These are phyloP conservation scores for Chrysina gloriosa DNA, from an alignment of 2,888 invertebrate genomes.

Conservation along the genomic window DNA sequence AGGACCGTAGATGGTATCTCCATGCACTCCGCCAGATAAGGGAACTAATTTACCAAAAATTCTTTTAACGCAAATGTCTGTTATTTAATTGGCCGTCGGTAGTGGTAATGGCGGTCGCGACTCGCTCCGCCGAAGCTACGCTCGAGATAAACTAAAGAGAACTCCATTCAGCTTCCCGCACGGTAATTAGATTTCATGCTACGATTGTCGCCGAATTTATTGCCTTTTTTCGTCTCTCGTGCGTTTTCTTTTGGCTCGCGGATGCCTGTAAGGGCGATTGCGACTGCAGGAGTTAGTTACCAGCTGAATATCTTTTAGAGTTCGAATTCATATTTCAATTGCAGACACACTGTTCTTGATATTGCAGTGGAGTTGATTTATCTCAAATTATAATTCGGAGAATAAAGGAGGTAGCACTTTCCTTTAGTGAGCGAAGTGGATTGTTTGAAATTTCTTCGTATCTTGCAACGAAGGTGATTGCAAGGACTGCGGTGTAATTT, in stretches of 20 bases:
- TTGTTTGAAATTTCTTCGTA: too few relatives aligned
- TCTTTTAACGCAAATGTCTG: constrained; percentile 38
- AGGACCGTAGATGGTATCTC: constrained; percentile 24
- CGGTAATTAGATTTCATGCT: constrained; percentile 33
- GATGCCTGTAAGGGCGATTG: background rate
- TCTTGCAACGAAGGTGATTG: too few relatives aligned
- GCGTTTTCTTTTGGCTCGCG: background rate
- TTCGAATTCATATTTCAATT: constrained; percentile 25
- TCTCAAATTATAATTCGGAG: too few relatives aligned
- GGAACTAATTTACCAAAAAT: constrained; percentile 33
- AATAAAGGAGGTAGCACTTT: too few relatives aligned
- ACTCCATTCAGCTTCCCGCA: constrained; percentile 29
- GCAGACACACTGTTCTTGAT: too few relatives aligned
- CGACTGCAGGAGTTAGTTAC: background rate
- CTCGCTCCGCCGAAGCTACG: constrained; percentile 12
- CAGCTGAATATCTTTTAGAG: constrained; percentile 1
- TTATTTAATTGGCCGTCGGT: constrained; percentile 31
- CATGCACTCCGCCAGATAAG: constrained; percentile 25
- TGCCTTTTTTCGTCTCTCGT: constrained; percentile 4
- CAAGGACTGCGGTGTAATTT: too few relatives aligned
- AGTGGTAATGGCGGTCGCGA: constrained; percentile 30
- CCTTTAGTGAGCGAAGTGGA: too few relatives aligned
- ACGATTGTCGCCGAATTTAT: constrained; percentile 27
- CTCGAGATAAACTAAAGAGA: constrained; percentile 29
- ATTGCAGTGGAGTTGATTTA: too few relatives aligned